These are phyloP conservation scores for Pantherophis alleghaniensis DNA, from an alignment of 2,797 vertebrate species.

Conservation along the genomic window DNA sequence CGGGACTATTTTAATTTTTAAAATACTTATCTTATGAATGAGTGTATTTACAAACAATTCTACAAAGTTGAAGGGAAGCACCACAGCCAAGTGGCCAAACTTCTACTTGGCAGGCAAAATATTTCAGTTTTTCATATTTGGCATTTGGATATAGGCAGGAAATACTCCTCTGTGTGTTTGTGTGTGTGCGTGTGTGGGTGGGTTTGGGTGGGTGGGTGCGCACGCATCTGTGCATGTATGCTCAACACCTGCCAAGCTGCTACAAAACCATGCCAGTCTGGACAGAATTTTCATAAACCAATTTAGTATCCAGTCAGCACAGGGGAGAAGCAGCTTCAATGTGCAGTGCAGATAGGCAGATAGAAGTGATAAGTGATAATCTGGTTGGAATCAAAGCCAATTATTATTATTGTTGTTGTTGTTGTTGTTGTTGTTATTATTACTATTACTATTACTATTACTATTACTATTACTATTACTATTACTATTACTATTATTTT, in stretches of 20 bases:
- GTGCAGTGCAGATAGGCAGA: background rate
- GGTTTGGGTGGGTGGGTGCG: fast-evolving
- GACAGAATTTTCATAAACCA: background rate
- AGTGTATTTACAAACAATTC: background rate
- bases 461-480: no score
- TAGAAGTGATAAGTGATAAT: background rate
- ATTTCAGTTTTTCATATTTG: background rate
- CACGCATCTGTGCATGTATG: background rate
- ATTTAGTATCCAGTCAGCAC: background rate
- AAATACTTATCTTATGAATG: background rate
- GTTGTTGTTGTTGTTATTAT: no score
- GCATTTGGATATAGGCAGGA: background rate
- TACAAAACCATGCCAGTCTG: background rate
- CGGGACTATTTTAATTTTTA: background rate
- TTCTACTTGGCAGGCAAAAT: background rate
- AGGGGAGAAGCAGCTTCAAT: background rate
- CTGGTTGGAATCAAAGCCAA: background rate
- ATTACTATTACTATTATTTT: no score
- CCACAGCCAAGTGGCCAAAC: background rate
- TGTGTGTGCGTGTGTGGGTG: background rate
- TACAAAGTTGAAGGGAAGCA: background rate
- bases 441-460: no score
- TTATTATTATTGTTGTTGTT: no score
- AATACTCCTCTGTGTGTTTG: no score
- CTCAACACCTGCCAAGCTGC: background rate